Conservation (phyloP, 2,113 vertebrate genomes). For the Sylvietta virens region DNA sequence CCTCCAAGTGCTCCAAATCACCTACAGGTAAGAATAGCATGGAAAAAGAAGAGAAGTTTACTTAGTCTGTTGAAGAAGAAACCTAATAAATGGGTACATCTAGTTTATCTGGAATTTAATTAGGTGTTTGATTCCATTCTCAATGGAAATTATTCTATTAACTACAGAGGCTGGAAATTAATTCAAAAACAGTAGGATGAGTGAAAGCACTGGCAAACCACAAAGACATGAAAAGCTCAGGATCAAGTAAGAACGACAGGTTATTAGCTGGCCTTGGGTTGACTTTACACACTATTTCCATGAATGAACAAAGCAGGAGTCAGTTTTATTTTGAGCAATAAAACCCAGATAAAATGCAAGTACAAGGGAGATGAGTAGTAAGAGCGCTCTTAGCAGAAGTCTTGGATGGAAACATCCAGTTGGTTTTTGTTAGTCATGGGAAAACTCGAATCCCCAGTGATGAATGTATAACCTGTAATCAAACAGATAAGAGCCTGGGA, state of each 20-base stretch:
- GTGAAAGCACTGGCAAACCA: background rate
- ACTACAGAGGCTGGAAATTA: background rate
- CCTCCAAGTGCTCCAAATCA: slow-evolving; percentile 13
- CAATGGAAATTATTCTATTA: background rate
- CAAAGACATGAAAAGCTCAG: background rate
- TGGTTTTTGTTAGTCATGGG: background rate
- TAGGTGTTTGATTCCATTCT: background rate
- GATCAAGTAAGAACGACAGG: background rate
- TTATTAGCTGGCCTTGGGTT: background rate
- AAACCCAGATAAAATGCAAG: background rate
- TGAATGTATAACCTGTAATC: background rate
- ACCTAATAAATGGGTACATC: background rate
- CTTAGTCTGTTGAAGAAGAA: background rate
- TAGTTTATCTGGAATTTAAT: background rate
- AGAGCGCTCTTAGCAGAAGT: background rate
- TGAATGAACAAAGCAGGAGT: background rate
- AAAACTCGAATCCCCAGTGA: background rate
- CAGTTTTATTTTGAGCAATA: background rate
- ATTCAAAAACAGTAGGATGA: background rate
- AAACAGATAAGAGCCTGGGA: background rate
- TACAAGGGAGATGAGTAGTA: background rate
- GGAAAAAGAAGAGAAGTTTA: background rate
- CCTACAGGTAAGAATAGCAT: background rate
- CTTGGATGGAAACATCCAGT: background rate
- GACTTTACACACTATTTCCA: background rate